Evolutionary conservation across 2,113 vertebrate species (phyloP), one percentile per base, ranked within the genome.

Genomic region (Myotis davidii): DNA sequence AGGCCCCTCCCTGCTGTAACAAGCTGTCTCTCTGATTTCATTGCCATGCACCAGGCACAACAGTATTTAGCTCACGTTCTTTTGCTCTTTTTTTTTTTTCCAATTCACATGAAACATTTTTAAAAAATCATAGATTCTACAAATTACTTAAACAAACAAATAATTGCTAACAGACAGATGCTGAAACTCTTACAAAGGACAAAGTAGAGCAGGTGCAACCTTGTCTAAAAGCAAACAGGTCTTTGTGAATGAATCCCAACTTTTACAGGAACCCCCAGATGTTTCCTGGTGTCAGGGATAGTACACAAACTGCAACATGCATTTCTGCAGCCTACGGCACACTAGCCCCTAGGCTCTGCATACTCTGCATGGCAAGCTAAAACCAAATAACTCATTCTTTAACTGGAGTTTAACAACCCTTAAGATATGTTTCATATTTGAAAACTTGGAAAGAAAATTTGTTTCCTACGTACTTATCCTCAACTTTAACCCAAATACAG

Each of bases 111-210:
- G 16, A 64, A 78, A 1, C 23, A 79, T 52, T 82, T 34, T 29
- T 34, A 29, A 85, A 79, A 88, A 16, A 92, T 76, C 9, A 86
- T 5, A 61, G 27, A 61, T 70, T 88, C 10, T 89, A 84, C 61
- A 32, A 76, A 52, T 87, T 65, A 70, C 86, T 91, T 88, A 86
- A 69, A 39, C 83, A 94, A 93, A 90, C 18, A 82, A 89, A 74
- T 86, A 88, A 90, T 37, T 84, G 64, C 29, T 89, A 89, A 79
- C 37, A 91, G 76, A 83, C 65, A 88, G 82, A 91, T 56, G 56
- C 39, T 52, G 69, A 88, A 61, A 76, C 17, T 39, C 69, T 89
- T 34, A 88, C 17, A 81, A 54, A 81, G n/a, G 45, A 81, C 20
- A 85, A 70, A 95, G 37, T 16, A 32, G 34, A 87, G 39, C 27